Base-by-base conservation (phyloP, 2,888 invertebrate genomes). In the Palloptera scutellata region DNA sequence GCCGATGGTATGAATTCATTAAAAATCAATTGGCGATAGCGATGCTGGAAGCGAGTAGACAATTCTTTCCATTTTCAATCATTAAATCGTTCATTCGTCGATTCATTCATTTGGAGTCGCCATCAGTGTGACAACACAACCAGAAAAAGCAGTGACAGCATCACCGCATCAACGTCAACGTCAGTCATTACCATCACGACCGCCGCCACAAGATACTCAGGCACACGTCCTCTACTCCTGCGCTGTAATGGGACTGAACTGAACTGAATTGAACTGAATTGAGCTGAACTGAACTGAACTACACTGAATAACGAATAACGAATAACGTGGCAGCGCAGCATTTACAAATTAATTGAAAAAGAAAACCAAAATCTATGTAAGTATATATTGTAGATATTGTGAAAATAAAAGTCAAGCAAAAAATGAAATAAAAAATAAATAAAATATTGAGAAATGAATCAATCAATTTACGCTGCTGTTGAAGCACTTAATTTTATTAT, bases 61-160 rank as follows among this genome's bases (percentile, higher is more conserved):
- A 30, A 6, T 30, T 30, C 30, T 4, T 30, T 30, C 30, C 30
- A 30, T 30, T 10, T 48, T 20, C 55, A 55, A 40, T 55, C 55
- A 55, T 55, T 54, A 13, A 30, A n/a, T 63, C 54, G 43, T 55
- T 30, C n/a, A 59, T 51, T 43, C 55, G 17, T 55, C 64, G n/a
- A 61, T 62, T 67, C 45, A 52, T 54, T 61, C 57, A 48, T 64
- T 66, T 20, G 59, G 15, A 40, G 2, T 52, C 48, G 30, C 40
- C 8, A 52, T 15, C 60, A 64, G 41, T 51, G 67, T 64, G 61
- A 48, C 48, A 65, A 60, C 45, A 17, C 64, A 45, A 60, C 58
- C 58, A 64, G 48, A 30, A 41, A n/a, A 15, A 19, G 10, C 41
- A 41, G n/a, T 30, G 30, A 30, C 12, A 9, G 20, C 20, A 13